Evolutionary conservation across 2,888 invertebrate genomes (phyloP).

Genomic region (Nemotelus nigrinus): DNA sequence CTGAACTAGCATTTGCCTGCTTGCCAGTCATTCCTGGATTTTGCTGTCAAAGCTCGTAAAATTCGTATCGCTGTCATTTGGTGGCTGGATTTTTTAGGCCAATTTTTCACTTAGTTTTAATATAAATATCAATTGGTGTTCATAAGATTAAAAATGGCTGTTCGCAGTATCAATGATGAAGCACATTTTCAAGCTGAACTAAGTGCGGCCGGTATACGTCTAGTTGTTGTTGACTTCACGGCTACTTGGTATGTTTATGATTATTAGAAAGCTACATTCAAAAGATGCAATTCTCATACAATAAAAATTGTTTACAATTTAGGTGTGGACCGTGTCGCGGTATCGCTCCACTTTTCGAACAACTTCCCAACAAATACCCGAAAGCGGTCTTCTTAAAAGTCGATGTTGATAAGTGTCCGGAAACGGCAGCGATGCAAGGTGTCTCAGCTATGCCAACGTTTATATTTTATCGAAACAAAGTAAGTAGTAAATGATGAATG

Average conservation of each 20-base stretch:
- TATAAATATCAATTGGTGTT: not conserved
- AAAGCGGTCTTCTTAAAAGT: constrained; percentile 92
- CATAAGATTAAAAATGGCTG: constrained; percentile 57
- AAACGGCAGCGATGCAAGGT: constrained; percentile 86
- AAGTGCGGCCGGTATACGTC: constrained; percentile 82
- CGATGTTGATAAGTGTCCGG: constrained; percentile 88
- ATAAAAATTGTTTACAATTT: not conserved
- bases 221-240: constrained; percentile 95
- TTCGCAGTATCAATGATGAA: constrained; percentile 64
- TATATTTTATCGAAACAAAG: constrained; percentile 88
- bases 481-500: constrained; percentile 57
- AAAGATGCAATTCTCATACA: not conserved
- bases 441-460: constrained; percentile 99
- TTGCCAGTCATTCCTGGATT: constrained; percentile 38
- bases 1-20: constrained; percentile 14
- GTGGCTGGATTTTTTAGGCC: not conserved
- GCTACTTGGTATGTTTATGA: constrained; percentile 79
- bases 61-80: constrained; percentile 9
- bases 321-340: constrained; percentile 98
- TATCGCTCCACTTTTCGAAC: constrained; percentile 92
- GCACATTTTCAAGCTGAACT: constrained; percentile 84
- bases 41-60: constrained; percentile 25
- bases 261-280: constrained; percentile 23
- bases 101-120: constrained; percentile 20
- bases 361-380: constrained; percentile 86